phyloP scores from a whole-genome alignment of 2,113 vertebrate genomes.

The Probosciger aterrimus region DNA sequence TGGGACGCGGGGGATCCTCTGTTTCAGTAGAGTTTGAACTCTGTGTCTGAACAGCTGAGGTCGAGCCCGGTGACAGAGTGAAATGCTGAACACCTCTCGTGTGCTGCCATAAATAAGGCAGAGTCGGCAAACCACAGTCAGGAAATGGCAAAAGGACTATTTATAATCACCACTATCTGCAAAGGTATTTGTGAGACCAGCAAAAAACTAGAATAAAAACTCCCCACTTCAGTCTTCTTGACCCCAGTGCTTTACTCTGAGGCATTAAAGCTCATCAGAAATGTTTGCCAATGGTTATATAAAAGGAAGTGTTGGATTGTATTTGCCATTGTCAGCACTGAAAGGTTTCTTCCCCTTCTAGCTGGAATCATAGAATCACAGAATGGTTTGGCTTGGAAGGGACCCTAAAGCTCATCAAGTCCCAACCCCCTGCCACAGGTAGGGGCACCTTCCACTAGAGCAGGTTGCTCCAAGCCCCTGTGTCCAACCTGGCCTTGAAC shows the following conservation, averaged over 20 bases:
- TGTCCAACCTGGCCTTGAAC: background rate
- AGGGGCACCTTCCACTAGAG: background rate
- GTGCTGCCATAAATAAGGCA: background rate
- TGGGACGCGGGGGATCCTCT: accelerated
- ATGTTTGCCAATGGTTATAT: background rate
- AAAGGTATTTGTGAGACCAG: background rate
- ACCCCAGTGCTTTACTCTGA: background rate
- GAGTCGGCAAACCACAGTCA: background rate
- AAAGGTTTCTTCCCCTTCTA: background rate
- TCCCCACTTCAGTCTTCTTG: constrained; percentile 24
- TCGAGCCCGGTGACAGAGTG: accelerated
- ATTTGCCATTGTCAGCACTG: background rate
- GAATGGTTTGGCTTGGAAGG: background rate
- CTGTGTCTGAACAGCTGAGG: accelerated
- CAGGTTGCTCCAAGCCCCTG: background rate
- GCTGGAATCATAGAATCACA: background rate
- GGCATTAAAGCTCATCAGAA: constrained; percentile 4
- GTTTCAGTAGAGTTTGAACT: background rate
- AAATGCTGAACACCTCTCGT: background rate
- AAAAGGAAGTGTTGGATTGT: background rate
- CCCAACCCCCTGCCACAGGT: background rate
- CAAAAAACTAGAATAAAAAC: background rate
- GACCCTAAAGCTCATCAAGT: background rate
- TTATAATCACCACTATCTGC: constrained; percentile 18
- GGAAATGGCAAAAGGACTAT: constrained; percentile 39